Conservation (phyloP, 1,140 invertebrate genomes). For the Drosophila sucinea region DNA sequence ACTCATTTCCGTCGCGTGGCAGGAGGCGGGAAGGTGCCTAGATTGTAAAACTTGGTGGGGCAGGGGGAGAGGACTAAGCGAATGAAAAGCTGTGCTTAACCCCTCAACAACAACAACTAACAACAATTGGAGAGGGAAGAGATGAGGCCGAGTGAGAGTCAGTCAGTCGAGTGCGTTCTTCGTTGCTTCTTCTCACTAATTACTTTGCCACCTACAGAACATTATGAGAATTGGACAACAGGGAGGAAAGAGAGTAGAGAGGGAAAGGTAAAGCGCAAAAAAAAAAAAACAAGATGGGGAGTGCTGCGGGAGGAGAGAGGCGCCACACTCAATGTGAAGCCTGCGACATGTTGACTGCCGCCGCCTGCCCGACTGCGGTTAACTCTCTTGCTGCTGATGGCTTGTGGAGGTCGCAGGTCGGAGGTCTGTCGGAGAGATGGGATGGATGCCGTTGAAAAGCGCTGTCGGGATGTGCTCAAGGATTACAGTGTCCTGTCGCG, state of each 20-base stretch:
- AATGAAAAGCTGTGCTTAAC: slow-evolving; percentile 61
- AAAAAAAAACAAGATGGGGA: slow-evolving; percentile 6
- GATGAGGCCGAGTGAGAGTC: slow-evolving; percentile 29
- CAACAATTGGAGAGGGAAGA: slow-evolving; percentile 27
- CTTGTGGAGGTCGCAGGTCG: neutral
- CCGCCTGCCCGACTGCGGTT: slow-evolving; percentile 55
- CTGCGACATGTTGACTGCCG: slow-evolving; percentile 57
- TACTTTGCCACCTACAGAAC: slow-evolving; percentile 72
- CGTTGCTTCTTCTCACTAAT: slow-evolving; percentile 60
- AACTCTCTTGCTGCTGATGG: slow-evolving; percentile 16
- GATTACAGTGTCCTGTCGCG: slow-evolving; percentile 18
- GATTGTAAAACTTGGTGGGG: slow-evolving; percentile 14
- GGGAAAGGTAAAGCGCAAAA: neutral
- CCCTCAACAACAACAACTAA: slow-evolving; percentile 37
- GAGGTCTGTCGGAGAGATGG: slow-evolving; percentile 7
- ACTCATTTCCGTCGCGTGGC: slow-evolving; percentile 70
- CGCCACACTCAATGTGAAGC: slow-evolving; percentile 68
- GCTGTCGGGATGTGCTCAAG: slow-evolving; percentile 14
- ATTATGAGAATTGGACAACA: slow-evolving; percentile 51
- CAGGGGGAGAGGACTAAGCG: slow-evolving; percentile 1
- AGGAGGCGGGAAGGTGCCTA: slow-evolving; percentile 5
- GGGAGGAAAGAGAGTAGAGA: slow-evolving; percentile 4
- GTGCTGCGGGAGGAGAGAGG: neutral
- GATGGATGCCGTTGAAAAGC: slow-evolving; percentile 17
- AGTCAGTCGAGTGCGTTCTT: slow-evolving; percentile 39